These are phyloP conservation scores for Lasioglossum marginatum DNA, from an alignment of 2,888 invertebrate genomes.

Conservation along the genomic window DNA sequence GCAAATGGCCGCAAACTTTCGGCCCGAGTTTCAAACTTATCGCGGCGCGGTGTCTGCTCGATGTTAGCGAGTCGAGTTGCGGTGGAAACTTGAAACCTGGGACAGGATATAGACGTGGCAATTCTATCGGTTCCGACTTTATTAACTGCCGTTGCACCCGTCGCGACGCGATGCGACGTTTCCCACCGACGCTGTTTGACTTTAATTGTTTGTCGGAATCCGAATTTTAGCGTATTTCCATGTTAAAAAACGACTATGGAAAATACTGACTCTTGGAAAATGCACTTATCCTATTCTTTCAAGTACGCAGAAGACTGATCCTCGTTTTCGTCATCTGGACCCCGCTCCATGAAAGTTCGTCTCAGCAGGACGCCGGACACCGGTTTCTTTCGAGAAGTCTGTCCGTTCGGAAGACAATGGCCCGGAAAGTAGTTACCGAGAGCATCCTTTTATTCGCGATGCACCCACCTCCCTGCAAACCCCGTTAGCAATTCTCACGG, in stretches of 20 bases:
- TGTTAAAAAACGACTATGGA: no score
- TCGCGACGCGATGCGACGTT: neutral
- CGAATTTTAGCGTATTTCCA: no score
- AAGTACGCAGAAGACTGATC: neutral
- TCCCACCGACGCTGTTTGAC: no score
- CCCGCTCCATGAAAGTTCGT: neutral
- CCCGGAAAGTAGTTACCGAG: neutral
- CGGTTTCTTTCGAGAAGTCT: constrained; percentile 17
- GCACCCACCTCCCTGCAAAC: neutral
- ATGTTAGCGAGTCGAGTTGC: neutral
- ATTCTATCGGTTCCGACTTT: constrained; percentile 5
- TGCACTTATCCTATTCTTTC: neutral
- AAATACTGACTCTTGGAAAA: no score
- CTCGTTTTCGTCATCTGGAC: neutral
- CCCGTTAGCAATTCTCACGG: neutral
- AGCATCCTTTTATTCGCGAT: constrained; percentile 11
- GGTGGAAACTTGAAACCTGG: neutral
- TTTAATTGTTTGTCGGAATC: neutral
- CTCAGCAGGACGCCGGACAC: neutral
- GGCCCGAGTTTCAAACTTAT: neutral
- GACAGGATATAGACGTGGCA: neutral
- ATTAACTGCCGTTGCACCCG: neutral
- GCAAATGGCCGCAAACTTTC: neutral
- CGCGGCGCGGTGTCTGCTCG: neutral
- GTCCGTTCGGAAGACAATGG: constrained; percentile 1